Evolutionary conservation across 2,113 vertebrate genomes (phyloP).

Genomic region (Neoarius graeffei): DNA sequence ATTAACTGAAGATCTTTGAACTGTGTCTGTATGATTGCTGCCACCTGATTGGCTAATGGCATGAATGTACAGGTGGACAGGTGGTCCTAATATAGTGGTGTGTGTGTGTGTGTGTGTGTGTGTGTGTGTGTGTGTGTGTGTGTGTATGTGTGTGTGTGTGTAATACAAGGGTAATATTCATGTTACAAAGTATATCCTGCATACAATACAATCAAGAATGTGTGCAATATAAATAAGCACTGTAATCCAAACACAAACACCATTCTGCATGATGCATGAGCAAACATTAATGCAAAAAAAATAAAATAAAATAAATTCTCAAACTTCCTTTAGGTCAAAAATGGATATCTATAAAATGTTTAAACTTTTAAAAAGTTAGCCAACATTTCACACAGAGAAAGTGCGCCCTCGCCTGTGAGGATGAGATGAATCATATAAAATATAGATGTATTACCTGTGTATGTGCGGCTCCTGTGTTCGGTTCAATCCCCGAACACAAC

Average conservation of each 20-base stretch:
- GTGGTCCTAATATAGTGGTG: constrained; percentile 1
- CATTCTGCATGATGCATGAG: background rate
- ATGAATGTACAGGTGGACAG: no score
- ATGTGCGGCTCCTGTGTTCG: background rate
- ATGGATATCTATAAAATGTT: background rate
- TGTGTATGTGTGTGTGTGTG: no score
- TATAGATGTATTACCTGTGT: background rate
- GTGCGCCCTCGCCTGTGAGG: background rate
- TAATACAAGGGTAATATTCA: background rate
- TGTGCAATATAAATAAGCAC: background rate
- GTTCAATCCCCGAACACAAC: background rate
- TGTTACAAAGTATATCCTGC: background rate
- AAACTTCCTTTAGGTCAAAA: background rate
- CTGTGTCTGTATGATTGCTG: background rate
- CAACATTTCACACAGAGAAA: background rate
- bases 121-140: no score
- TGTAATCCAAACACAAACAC: background rate
- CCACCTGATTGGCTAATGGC: background rate
- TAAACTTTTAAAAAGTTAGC: background rate
- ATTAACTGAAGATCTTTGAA: background rate
- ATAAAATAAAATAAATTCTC: no score
- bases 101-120: background rate
- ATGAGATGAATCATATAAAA: background rate
- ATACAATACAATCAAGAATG: background rate
- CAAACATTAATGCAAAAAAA: background rate